Evolutionary conservation across 2,113 vertebrate species (phyloP), one percentile per base, ranked within the genome.

Genomic region (Clarias batrachus): DNA sequence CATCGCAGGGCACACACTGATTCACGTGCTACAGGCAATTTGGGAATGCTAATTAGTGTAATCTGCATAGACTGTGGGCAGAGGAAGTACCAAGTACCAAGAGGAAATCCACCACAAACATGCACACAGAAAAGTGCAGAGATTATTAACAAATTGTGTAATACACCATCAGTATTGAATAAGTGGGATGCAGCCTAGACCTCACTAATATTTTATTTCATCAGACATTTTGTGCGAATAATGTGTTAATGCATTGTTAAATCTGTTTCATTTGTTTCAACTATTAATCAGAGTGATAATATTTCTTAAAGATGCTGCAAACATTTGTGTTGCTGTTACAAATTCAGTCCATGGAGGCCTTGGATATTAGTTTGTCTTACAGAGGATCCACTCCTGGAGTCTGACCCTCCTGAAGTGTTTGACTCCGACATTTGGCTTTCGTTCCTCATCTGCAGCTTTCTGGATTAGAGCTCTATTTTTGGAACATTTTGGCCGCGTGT

Each of bases 391-490:
- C 78, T 80, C 27, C 54, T 79, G 77, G n/a, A 79, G 17, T 59
- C 19, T 78, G 54, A 80, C 16, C 8, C n/a, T 59, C 17, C 11
- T 63, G 33, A 11, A 13, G 30, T 23, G 59, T 81, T 41, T 63
- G 21, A 65, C 52, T 48, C 33, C 33, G 33, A 65, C 60, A 63
- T 82, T 82, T 65, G 41, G 59, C 2, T 5, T 82, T 82, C 21
- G 6, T 17, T 65, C 16, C 25, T 82, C 11, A 2, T 41, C 13
- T 5, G n/a, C 12, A 80, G 57, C 56, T 3, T 25, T 60, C 19
- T 23, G 78, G 76, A 76, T 76, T 76, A 54, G 7, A 59, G 27
- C 77, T 33, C 27, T 65, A 63, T 81, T 65, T 81, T 48, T 48
- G 59, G 80, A n/a, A 63, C 65, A 33, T 59, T 0, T 0, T 12